Evolutionary conservation across 2,797 vertebrate genomes (phyloP).

Genomic region (Furcifer pardalis): DNA sequence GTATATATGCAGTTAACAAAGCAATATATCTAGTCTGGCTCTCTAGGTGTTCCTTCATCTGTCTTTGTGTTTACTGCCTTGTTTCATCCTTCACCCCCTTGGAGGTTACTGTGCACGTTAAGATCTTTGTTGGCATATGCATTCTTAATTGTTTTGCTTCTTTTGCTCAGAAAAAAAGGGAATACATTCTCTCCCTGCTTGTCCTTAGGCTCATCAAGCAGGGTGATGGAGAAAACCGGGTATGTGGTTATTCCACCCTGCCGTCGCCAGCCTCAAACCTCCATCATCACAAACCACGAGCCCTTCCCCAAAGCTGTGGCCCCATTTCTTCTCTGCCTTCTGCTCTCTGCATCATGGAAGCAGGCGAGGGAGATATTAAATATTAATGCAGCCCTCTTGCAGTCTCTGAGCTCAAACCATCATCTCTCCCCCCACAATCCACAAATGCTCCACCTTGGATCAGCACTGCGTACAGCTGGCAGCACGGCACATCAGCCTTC

Average conservation of each 20-base stretch:
- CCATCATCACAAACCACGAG: background rate
- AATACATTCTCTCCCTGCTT: background rate
- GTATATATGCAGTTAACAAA: background rate
- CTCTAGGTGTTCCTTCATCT: background rate
- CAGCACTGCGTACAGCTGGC: constrained; percentile 35
- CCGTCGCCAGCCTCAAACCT: background rate
- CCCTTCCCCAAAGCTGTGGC: background rate
- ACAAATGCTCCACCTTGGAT: background rate
- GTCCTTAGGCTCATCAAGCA: background rate
- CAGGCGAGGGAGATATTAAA: constrained; percentile 44
- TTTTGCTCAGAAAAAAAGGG: background rate
- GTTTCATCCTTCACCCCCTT: background rate
- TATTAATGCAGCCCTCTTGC: constrained; percentile 47
- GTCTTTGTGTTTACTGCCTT: background rate
- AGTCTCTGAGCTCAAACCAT: constrained; percentile 27
- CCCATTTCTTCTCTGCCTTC: constrained; percentile 5
- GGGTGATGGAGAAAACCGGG: too few relatives aligned
- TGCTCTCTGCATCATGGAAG: constrained; percentile 29
- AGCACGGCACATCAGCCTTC: background rate
- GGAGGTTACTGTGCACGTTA: background rate
- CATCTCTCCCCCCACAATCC: background rate
- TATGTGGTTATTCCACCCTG: background rate
- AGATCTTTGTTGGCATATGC: background rate
- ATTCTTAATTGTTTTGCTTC: background rate
- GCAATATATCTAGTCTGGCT: background rate